Evolutionary conservation across 1,140 invertebrate species (phyloP), one percentile per base, ranked within the genome.

Genomic region (Lordiphosa mommai): DNA sequence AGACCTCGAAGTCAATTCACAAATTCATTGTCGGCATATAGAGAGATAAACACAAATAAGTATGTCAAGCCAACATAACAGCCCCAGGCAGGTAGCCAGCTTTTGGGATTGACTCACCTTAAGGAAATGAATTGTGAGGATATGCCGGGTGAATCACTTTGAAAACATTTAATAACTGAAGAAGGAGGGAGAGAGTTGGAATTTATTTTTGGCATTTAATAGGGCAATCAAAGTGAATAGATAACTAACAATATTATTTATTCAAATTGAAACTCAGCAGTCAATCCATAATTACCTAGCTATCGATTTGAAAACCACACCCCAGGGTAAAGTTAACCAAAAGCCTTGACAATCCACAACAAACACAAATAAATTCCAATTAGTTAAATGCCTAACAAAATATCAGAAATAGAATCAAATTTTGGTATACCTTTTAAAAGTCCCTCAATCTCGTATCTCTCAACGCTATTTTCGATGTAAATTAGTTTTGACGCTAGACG

Each of bases 291-390:
- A 13, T 37, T 37, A 6, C 4, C 34, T 37, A 37, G 23, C 34
- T 37, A 37, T 37, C 14, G 34, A 37, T 37, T 37, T 14, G 23
- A 2, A 27, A n/a, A n/a, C n/a, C n/a, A n/a, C n/a, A n/a, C n/a
- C n/a, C n/a, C n/a, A n/a, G n/a, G n/a, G n/a, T n/a, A n/a, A n/a
- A n/a, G n/a, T n/a, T n/a, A n/a, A n/a, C n/a, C n/a, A n/a, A n/a
- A 41, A 48, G 52, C 61, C 51, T 59, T 46, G 38, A 46, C 36
- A 61, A 52, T 30, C 14, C 56, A 56, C 56, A 56, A 47, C 53
- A 61, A 57, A 30, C 40, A 23, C 63, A 49, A 69, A 67, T 73
- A 70, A 73, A 80, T 79, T 79, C 70, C 51, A 80, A 79, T 79
- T 79, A 80, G 69, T 69, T 72, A 63, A 72, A 55, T 51, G 56